phyloP scores from a whole-genome alignment of 2,888 invertebrate species.

The Drosophila kambysellisi region DNA sequence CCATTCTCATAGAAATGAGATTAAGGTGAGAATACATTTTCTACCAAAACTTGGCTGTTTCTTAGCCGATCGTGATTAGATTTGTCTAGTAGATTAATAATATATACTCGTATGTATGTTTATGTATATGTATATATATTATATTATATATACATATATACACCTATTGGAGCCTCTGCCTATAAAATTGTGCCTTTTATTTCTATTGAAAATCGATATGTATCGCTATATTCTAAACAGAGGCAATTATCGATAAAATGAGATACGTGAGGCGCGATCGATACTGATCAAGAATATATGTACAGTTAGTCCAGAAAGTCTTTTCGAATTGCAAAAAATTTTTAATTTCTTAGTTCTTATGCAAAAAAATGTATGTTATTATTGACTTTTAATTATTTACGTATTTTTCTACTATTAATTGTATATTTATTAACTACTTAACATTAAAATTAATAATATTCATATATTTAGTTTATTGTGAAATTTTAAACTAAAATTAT shows the following conservation, averaged over 20 bases:
- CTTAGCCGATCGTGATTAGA: not conserved
- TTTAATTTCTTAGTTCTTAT: too few relatives aligned
- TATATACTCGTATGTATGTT: not conserved
- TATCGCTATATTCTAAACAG: not conserved
- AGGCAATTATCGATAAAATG: not conserved
- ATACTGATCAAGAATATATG: not conserved
- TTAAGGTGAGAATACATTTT: not conserved
- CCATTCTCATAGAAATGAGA: not conserved
- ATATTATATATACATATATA: not conserved
- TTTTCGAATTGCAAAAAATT: too few relatives aligned
- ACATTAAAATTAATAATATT: too few relatives aligned
- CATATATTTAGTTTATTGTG: too few relatives aligned
- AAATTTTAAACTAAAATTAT: too few relatives aligned
- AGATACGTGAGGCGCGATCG: not conserved
- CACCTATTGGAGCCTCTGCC: too few relatives aligned
- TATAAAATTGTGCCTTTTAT: not conserved
- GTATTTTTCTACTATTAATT: too few relatives aligned
- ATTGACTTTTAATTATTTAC: too few relatives aligned
- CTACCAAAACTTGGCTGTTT: not conserved
- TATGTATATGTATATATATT: not conserved
- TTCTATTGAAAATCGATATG: not conserved
- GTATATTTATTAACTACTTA: too few relatives aligned
- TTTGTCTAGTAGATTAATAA: not conserved
- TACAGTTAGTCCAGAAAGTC: too few relatives aligned
- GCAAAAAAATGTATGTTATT: too few relatives aligned